Evolutionary conservation across 2,113 vertebrate species (phyloP).

Genomic region (Rhabdornis inornatus): DNA sequence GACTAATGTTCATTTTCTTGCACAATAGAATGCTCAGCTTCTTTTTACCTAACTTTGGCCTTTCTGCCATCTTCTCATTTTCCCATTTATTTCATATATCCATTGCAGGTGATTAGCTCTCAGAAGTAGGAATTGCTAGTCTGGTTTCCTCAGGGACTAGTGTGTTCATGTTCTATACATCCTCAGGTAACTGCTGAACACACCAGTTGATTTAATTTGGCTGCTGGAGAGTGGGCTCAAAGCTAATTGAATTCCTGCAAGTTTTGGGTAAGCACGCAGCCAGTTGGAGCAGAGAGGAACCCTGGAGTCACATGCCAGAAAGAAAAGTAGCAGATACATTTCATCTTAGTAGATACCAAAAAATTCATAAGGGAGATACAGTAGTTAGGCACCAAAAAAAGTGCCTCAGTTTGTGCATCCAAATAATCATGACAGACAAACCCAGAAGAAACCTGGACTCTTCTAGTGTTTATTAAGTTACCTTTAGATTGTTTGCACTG

Average conservation of each 20-base stretch:
- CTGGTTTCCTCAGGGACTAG: constrained; percentile 25
- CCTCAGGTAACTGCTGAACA: background rate
- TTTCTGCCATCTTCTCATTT: background rate
- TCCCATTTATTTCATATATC: background rate
- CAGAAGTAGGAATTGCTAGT: background rate
- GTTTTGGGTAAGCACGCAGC: background rate
- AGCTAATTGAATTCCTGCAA: constrained; percentile 12
- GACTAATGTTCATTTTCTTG: background rate
- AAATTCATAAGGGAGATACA: background rate
- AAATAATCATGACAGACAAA: background rate
- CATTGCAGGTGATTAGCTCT: background rate
- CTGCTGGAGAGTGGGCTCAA: background rate
- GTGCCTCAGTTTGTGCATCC: background rate
- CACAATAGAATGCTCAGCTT: background rate
- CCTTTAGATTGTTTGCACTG: background rate
- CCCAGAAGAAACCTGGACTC: background rate
- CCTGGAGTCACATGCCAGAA: background rate
- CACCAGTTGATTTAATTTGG: background rate
- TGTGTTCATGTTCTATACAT: background rate
- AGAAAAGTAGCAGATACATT: background rate
- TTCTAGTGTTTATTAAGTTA: background rate
- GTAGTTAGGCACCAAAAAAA: background rate
- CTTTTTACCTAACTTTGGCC: background rate
- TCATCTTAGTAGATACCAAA: background rate
- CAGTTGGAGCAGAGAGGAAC: background rate